Percentiles rank a stretch among this genome's conserved stretches.
These are phyloP conservation scores for Rhynchonycteris naso DNA, from an alignment of 2,797 vertebrate species.

Conservation along the genomic window DNA sequence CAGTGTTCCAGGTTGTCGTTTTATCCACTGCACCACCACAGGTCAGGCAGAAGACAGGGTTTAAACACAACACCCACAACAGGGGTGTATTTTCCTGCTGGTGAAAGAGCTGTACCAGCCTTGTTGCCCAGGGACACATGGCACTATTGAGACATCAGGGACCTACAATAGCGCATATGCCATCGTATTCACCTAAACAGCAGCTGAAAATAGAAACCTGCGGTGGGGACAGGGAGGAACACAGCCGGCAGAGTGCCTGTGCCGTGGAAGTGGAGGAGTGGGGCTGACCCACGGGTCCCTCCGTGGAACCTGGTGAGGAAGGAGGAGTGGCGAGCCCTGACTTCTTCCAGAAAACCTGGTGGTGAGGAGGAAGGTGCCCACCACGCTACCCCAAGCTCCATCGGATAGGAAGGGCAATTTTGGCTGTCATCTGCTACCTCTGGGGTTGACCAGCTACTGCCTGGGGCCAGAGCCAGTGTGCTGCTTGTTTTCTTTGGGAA, in stretches of 20 bases:
- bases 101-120: conserved; percentile 72
- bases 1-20: too few relatives aligned
- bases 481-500: background rate
- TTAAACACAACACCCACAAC: conserved; percentile 77
- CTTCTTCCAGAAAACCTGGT: background rate
- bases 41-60: conserved; percentile 63
- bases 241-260: background rate
- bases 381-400: background rate
- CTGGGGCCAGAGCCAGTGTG: background rate
- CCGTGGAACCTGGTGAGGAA: background rate
- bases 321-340: too few relatives aligned
- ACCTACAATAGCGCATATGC: conserved; percentile 59
- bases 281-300: background rate
- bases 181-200: background rate
- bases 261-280: accelerated
- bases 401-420: background rate
- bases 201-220: background rate
- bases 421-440: background rate
- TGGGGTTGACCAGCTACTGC: background rate
- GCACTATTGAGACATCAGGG: conserved; percentile 67
- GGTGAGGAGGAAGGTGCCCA: background rate
- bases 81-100: conserved; percentile 54
- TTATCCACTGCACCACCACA: too few relatives aligned
- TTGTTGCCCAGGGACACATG: conserved; percentile 74
- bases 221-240: background rate